Conservation (phyloP, 1,140 invertebrate genomes). For the Aethina tumida region DNA sequence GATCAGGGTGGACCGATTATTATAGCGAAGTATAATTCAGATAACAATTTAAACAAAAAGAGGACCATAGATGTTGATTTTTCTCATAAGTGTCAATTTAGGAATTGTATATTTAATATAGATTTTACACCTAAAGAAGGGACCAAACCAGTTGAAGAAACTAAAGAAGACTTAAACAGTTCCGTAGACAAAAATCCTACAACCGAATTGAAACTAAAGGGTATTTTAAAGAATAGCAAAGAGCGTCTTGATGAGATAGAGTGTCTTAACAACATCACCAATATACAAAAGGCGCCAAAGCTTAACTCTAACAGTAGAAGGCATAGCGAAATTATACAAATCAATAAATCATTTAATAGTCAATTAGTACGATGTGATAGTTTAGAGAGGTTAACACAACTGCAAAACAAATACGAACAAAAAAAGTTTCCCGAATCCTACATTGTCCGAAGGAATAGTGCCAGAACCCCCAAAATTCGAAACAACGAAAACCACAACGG, state of each 20-base stretch:
- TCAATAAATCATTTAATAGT: conserved; percentile 24
- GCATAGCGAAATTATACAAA: conserved; percentile 27
- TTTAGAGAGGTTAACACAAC: conserved; percentile 26
- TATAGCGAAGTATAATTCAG: conserved; percentile 24
- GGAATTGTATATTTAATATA: conserved; percentile 35
- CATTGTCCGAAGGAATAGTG: conserved; percentile 24
- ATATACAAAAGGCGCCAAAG: conserved; percentile 21
- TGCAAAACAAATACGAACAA: conserved; percentile 18
- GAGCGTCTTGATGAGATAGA: conserved; percentile 20
- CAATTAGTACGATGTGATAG: conserved; percentile 30
- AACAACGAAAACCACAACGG: conserved; percentile 19
- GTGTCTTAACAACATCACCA: conserved; percentile 20
- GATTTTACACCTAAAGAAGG: conserved; percentile 21
- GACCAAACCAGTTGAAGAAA: conserved; percentile 21
- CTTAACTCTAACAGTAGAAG: conserved; percentile 15
- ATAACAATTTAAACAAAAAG: conserved; percentile 19
- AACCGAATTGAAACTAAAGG: conserved; percentile 24
- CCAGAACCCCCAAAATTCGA: conserved; percentile 13
- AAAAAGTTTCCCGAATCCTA: conserved; percentile 34
- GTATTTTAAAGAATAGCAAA: conserved; percentile 27
- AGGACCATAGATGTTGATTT: conserved; percentile 27
- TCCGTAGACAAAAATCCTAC: conserved; percentile 9
- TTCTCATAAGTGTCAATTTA: conserved; percentile 33
- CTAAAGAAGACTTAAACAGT: too few species aligned
- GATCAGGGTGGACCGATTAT: conserved; percentile 11